phyloP scores from a whole-genome alignment of 2,888 invertebrate species.

The Dorcus parallelipipedus region DNA sequence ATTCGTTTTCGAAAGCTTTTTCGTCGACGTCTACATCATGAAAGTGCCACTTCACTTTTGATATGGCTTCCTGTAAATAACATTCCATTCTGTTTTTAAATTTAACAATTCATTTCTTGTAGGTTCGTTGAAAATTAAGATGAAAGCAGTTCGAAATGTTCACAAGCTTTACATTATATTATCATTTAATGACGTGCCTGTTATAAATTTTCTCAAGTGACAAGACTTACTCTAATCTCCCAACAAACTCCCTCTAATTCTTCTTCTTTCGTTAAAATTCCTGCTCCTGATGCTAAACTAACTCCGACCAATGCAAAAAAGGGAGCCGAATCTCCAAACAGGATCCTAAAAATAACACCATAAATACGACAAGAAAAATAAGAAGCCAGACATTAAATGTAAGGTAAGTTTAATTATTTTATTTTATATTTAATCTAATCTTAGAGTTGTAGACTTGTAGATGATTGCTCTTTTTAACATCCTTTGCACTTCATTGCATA shows the following conservation, averaged over 20 bases:
- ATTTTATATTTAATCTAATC: too few relatives aligned
- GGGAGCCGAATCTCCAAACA: conserved; percentile 68
- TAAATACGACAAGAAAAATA: neutral
- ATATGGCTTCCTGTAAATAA: conserved; percentile 54
- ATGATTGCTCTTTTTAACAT: too few relatives aligned
- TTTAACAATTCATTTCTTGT: neutral
- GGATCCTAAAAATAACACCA: conserved; percentile 44
- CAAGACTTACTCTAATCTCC: conserved; percentile 64
- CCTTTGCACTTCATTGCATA: too few relatives aligned
- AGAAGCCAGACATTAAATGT: neutral
- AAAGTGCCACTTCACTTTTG: conserved; percentile 56
- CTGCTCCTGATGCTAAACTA: conserved; percentile 69
- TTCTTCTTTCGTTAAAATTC: conserved; percentile 71
- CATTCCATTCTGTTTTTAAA: neutral
- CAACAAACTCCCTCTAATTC: conserved; percentile 74
- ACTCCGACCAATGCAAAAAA: conserved; percentile 73
- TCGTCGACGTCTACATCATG: conserved; percentile 48
- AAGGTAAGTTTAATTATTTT: too few relatives aligned
- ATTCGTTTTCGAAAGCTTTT: conserved; percentile 43
- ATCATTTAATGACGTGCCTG: neutral
- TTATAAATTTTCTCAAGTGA: neutral
- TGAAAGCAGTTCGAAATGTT: too few relatives aligned
- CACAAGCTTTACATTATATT: neutral
- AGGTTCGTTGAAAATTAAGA: too few relatives aligned
- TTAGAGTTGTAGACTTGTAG: too few relatives aligned